Base-by-base conservation (phyloP, 2,888 invertebrate genomes). In the Marronus borbonicus region DNA sequence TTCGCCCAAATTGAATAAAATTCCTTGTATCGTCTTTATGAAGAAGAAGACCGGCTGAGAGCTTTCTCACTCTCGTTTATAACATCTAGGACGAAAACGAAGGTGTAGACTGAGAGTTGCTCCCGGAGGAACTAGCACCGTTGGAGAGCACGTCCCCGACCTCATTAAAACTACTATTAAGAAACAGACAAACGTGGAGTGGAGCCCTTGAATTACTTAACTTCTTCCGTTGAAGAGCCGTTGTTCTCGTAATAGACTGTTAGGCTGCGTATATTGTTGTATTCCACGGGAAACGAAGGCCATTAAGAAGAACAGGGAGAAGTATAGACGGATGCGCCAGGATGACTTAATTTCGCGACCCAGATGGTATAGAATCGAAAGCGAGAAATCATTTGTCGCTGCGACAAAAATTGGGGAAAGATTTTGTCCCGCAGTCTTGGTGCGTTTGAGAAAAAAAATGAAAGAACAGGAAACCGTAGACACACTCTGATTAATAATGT, bases 201-300 rank as follows among this genome's bases (percentile, higher is more conserved):
- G 58, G 72, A 72, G 39, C 58, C 58, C 76, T 66, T 76, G 76
- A 76, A 76, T 76, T 76, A 76, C 76, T 76, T 76, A 76, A 76
- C 76, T 72, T 72, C 72, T 72, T 72, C 72, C 76, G 65, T 55
- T 65, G 76, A 17, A 17, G 17, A 17, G 17, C 17, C 76, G 65
- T 76, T 76, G 76, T 76, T 76, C 76, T 52, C 76, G 76, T 76
- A 76, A 76, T 76, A 76, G 76, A 55, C 76, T 76, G 76, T 76
- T 76, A 72, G 62, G 75, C 69, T 75, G 58, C 78, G 66, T 79
- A 77, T 77, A 81, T 81, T 81, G 80, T 80, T 80, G 81, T 81
- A 79, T 78, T 76, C 76, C 69, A 76, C 72, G 77, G 58, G 78
- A 81, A 81, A 80, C 74, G 79, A 79, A 80, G 79, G 79, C 78